These are phyloP conservation scores for Esox niger DNA, from an alignment of 2,113 vertebrate species.

Conservation along the genomic window DNA sequence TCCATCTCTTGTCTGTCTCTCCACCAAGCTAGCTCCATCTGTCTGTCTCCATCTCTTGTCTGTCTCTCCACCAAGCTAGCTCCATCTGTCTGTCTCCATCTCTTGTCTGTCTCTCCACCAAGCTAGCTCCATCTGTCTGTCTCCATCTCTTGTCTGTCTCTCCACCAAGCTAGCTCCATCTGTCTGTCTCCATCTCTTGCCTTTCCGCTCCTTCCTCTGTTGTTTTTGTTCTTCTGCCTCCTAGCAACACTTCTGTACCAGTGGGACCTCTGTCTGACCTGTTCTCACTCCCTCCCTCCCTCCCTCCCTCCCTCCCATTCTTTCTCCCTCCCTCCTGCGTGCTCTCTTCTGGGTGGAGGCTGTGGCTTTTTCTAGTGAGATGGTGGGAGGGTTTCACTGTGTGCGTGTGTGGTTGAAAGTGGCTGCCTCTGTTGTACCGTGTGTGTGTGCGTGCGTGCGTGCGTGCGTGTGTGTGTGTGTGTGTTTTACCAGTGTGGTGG, in stretches of 20 bases:
- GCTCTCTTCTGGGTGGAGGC: not conserved
- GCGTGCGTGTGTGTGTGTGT: not conserved
- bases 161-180: too few species aligned
- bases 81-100: too few species aligned
- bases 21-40: too few species aligned
- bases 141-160: too few species aligned
- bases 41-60: too few species aligned
- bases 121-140: too few species aligned
- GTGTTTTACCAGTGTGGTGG: constrained; percentile 48
- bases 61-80: too few species aligned
- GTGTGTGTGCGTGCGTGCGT: not conserved
- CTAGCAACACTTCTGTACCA: constrained; percentile 59
- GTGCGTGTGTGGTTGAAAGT: too few species aligned
- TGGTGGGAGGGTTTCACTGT: too few species aligned
- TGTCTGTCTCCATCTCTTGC: too few species aligned
- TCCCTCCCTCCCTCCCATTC: constrained; percentile 13
- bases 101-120: too few species aligned
- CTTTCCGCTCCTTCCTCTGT: constrained; percentile 33
- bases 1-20: not conserved
- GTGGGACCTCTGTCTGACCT: not conserved
- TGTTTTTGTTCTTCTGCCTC: constrained; percentile 48
- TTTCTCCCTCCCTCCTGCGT: not conserved
- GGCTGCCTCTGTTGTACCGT: not conserved
- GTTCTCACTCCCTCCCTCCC: not conserved
- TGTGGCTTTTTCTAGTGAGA: not conserved